Conservation (phyloP, 2,888 invertebrate genomes). For the Apamea anceps region DNA sequence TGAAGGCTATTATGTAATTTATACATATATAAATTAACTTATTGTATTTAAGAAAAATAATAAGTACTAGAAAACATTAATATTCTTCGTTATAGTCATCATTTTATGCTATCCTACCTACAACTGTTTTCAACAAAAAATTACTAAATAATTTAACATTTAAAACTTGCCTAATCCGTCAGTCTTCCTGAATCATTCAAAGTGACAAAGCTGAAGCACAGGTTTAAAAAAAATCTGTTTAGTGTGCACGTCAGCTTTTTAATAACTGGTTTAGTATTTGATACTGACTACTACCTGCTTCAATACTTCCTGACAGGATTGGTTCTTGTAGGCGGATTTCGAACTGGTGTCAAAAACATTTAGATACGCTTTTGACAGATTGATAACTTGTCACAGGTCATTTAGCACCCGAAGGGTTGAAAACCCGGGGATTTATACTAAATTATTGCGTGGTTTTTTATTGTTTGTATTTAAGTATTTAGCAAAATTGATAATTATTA, state of each 20-base stretch:
- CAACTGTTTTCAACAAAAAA: background rate
- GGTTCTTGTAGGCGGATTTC: background rate
- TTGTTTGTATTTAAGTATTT: background rate
- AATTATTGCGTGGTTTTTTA: background rate
- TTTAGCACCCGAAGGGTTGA: background rate
- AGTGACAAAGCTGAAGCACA: background rate
- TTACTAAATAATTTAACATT: background rate
- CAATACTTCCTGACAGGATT: background rate
- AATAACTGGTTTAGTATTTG: constrained; percentile 15
- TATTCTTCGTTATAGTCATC: background rate
- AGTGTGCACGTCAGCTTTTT: background rate
- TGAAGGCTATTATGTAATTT: background rate
- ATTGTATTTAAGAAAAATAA: background rate
- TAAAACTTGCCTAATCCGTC: background rate
- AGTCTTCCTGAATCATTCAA: background rate
- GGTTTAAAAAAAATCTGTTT: background rate
- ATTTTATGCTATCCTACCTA: background rate
- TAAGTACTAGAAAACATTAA: background rate
- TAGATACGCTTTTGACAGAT: background rate
- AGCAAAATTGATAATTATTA: background rate
- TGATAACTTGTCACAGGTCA: too few species aligned
- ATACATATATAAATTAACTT: background rate
- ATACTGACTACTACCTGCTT: background rate
- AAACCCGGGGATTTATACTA: background rate
- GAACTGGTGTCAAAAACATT: background rate